These are phyloP conservation scores for Copidosoma floridanum DNA, from an alignment of 1,140 invertebrate species.

Conservation along the genomic window DNA sequence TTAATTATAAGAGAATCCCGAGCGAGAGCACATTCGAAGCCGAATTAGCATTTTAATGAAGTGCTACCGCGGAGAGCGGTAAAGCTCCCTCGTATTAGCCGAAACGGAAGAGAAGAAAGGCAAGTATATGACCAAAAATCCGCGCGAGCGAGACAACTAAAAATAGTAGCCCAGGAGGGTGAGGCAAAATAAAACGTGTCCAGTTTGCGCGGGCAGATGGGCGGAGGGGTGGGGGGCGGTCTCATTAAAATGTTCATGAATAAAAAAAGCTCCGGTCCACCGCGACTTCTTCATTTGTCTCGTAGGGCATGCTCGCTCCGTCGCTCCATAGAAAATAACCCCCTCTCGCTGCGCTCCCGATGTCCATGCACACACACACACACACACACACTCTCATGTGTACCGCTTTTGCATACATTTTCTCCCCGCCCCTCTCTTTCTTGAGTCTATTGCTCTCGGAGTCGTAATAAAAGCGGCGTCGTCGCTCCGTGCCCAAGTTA, in stretches of 20 bases:
- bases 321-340: neutral
- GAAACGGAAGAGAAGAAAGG: too few relatives aligned
- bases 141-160: too few relatives aligned
- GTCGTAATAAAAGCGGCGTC: conserved; percentile 37
- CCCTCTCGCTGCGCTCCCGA: too few relatives aligned
- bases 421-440: conserved; percentile 20
- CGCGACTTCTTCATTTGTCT: conserved; percentile 24
- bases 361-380: neutral
- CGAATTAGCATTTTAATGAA: conserved; percentile 21
- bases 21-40: too few relatives aligned
- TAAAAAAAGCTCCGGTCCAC: conserved; percentile 17
- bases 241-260: conserved; percentile 21
- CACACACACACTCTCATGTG: neutral
- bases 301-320: conserved; percentile 10
- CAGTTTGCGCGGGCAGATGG: too few relatives aligned
- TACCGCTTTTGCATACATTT: conserved; percentile 20
- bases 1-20: too few relatives aligned
- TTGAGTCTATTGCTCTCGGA: conserved; percentile 20
- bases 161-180: too few relatives aligned
- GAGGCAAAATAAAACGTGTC: too few relatives aligned
- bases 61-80: neutral
- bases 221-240: neutral
- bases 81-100: too few relatives aligned
- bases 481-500: conserved; percentile 37
- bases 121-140: too few relatives aligned